Conservation (phyloP, 2,113 vertebrate species). For the Salvator merianae region DNA sequence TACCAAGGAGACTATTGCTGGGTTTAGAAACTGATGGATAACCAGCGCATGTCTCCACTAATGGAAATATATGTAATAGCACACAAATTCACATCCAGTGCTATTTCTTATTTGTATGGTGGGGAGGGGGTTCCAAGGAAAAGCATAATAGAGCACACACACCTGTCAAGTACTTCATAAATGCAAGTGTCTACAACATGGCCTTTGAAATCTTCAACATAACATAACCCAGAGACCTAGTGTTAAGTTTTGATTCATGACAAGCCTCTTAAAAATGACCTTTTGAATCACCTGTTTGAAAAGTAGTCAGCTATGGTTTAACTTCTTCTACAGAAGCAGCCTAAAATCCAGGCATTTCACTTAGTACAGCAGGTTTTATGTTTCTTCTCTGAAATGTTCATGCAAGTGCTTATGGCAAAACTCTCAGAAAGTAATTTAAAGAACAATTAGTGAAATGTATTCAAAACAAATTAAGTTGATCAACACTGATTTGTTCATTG, state of each 20-base stretch:
- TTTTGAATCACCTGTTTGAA: conserved; percentile 10
- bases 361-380: conserved; percentile 40
- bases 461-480: conserved; percentile 56
- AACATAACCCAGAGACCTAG: no score
- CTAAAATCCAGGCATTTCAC: conserved; percentile 44
- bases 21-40: neutral
- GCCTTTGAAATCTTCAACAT: conserved; percentile 33
- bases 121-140: no score
- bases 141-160: no score
- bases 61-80: neutral
- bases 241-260: no score
- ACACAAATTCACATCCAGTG: neutral
- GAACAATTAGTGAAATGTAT: conserved; percentile 63
- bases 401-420: conserved; percentile 28
- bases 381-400: conserved; percentile 15
- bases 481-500: conserved; percentile 46
- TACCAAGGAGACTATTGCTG: no score
- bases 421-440: conserved; percentile 54
- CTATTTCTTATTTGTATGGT: neutral
- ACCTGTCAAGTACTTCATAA: neutral
- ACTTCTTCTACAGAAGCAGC: conserved; percentile 49
- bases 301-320: conserved; percentile 12
- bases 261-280: no score
- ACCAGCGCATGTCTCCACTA: neutral
- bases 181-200: conserved; percentile 28